Conservation (phyloP, 2,797 vertebrate genomes). For the Ara ararauna region DNA sequence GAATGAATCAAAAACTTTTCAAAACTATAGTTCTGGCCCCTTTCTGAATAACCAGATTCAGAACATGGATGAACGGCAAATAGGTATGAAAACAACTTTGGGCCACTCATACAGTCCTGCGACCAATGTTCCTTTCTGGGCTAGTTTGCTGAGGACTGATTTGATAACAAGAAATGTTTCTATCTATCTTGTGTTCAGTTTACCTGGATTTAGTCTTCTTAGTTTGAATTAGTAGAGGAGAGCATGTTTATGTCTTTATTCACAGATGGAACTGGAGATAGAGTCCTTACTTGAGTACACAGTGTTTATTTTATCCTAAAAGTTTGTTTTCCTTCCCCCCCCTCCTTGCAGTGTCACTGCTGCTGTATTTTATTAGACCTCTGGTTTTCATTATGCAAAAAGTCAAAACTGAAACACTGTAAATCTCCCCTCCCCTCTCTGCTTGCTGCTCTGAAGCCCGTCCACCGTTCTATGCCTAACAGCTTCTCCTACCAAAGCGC, state of each 20-base stretch:
- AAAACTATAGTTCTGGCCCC: background rate
- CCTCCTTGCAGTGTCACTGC: constrained; percentile 35
- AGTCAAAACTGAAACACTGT: constrained; percentile 61
- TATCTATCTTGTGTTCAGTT: background rate
- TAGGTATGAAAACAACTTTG: background rate
- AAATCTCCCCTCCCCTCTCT: constrained; percentile 55
- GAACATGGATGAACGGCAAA: background rate
- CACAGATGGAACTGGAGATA: constrained; percentile 39
- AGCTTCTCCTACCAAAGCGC: constrained; percentile 31
- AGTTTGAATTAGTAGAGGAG: constrained; percentile 5
- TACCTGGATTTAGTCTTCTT: constrained; percentile 18
- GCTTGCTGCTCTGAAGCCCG: background rate
- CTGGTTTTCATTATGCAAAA: constrained; percentile 75
- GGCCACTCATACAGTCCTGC: background rate
- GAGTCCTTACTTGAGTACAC: background rate
- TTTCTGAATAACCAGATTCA: constrained; percentile 4
- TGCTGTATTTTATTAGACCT: constrained; percentile 71
- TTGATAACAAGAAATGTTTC: background rate
- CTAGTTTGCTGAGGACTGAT: background rate
- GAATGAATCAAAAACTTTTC: background rate
- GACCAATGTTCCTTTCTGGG: background rate
- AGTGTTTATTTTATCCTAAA: background rate
- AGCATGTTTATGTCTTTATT: background rate
- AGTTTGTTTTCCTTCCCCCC: background rate
- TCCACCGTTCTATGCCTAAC: background rate